These are phyloP conservation scores for Spilarctia lutea DNA, from an alignment of 2,888 invertebrate genomes.

Conservation along the genomic window DNA sequence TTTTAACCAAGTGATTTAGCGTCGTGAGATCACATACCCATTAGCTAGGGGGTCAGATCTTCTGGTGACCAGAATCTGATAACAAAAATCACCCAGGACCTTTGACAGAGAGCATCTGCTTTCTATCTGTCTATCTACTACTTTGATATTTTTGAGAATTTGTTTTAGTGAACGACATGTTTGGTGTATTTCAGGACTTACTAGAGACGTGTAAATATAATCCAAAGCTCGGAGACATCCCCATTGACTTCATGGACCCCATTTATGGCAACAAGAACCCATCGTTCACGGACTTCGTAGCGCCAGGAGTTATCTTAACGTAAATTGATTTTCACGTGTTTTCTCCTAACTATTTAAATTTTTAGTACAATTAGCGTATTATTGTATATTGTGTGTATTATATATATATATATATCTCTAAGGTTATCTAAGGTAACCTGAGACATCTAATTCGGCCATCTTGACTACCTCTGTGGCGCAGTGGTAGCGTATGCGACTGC, in stretches of 20 bases:
- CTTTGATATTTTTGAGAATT: neutral
- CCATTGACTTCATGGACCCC: slow-evolving; percentile 95
- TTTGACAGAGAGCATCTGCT: neutral
- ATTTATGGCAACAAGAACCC: slow-evolving; percentile 96
- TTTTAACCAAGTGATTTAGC: too few species aligned
- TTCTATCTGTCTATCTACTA: neutral
- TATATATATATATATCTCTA: too few species aligned
- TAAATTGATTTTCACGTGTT: slow-evolving; percentile 79
- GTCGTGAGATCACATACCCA: too few species aligned
- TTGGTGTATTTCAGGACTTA: slow-evolving; percentile 81
- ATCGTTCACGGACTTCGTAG: slow-evolving; percentile 98
- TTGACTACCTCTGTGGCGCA: too few species aligned
- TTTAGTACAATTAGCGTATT: too few species aligned
- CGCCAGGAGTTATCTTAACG: slow-evolving; percentile 97
- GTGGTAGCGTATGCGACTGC: too few species aligned
- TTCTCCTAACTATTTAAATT: neutral
- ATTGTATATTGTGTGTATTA: too few species aligned
- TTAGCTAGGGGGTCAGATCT: neutral
- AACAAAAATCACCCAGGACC: neutral
- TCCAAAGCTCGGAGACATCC: slow-evolving; percentile 94
- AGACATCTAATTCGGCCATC: too few species aligned
- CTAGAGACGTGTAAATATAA: slow-evolving; percentile 92
- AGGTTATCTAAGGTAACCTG: too few species aligned
- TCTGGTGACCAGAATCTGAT: neutral
- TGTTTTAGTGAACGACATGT: neutral